These are phyloP conservation scores for Teleopsis dalmanni DNA, from an alignment of 1,140 invertebrate species.

Conservation along the genomic window DNA sequence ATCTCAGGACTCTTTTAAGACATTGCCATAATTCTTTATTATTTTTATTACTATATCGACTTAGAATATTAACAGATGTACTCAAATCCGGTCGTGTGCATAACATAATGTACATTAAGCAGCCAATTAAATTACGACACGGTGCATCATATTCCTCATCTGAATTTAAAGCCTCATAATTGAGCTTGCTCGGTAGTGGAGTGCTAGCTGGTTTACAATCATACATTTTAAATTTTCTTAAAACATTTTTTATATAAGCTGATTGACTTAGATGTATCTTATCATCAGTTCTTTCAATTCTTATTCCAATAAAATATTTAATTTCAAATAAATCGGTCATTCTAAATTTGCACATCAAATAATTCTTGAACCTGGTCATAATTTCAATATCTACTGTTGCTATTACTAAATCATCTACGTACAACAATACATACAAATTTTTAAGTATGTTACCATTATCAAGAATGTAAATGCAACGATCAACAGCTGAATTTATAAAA, in stretches of 20 bases:
- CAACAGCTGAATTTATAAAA: constrained; percentile 25
- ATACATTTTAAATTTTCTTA: constrained; percentile 7
- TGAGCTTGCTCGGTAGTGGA: constrained; percentile 11
- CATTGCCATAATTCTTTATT: constrained; percentile 14
- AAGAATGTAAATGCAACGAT: constrained; percentile 26
- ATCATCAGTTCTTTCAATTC: constrained; percentile 14
- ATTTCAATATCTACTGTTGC: constrained; percentile 13
- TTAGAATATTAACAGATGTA: constrained; percentile 9
- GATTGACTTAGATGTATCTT: constrained; percentile 16
- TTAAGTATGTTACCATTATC: constrained; percentile 18
- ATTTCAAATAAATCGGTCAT: constrained; percentile 21
- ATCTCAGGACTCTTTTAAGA: constrained; percentile 17
- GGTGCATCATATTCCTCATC: constrained; percentile 8
- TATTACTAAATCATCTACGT: constrained; percentile 26
- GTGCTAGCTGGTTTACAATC: constrained; percentile 12
- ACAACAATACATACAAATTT: constrained; percentile 25
- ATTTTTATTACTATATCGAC: constrained; percentile 13
- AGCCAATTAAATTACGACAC: constrained; percentile 14
- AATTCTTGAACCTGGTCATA: constrained; percentile 19
- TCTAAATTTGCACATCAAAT: constrained; percentile 18
- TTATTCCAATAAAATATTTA: constrained; percentile 23
- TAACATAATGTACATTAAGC: constrained; percentile 15
- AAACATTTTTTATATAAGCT: constrained; percentile 15
- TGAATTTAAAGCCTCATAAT: constrained; percentile 15
- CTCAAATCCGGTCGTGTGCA: constrained; percentile 12